Base-by-base conservation (phyloP, 1,140 invertebrate genomes). In the Calycopis cecrops region DNA sequence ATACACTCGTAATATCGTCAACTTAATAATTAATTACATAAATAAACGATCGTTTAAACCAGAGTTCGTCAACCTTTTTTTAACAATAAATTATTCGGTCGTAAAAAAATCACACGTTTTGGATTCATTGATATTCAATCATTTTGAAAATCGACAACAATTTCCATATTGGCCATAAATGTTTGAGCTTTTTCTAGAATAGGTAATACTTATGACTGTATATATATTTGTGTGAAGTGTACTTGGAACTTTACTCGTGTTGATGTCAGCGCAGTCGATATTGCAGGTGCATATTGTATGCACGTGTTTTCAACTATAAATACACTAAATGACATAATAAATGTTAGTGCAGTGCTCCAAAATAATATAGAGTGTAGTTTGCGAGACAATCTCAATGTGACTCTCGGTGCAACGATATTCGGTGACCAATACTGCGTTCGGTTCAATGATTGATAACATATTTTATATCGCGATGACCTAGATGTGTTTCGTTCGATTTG, bases 181-280 rank as follows among this genome's bases (percentile, higher is more conserved):
- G 21, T 28, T 28, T 6, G 6, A 3, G 21, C 6, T 28, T 28
- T 28, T 28, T 3, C 21, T 28, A 6, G 21, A n/a, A 3, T 28
- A 6, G 2, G 2, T 28, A 28, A 3, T 28, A 28, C 21, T 3
- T 28, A 28, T 28, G 21, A 6, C 21, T 28, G 2, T 28, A 28
- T 28, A 28, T 28, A 28, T 2, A 28, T 2, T 28, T 28, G 2
- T 28, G 21, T 28, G 21, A 3, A 28, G 6, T 28, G 6, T 28
- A 28, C 21, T 28, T 28, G 21, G 21, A 28, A 28, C 21, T 21
- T 38, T 38, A 21, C 38, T 42, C 51, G 38, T 38, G 42, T 16
- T 40, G 33, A 40, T 40, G 37, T 60, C 38, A 57, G 58, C 63
- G 55, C 75, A 76, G 73, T 78, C 63, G 60, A 69, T 60, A 69